phyloP scores from a whole-genome alignment of 2,888 invertebrate species.

The Temnothorax unifasciatus region DNA sequence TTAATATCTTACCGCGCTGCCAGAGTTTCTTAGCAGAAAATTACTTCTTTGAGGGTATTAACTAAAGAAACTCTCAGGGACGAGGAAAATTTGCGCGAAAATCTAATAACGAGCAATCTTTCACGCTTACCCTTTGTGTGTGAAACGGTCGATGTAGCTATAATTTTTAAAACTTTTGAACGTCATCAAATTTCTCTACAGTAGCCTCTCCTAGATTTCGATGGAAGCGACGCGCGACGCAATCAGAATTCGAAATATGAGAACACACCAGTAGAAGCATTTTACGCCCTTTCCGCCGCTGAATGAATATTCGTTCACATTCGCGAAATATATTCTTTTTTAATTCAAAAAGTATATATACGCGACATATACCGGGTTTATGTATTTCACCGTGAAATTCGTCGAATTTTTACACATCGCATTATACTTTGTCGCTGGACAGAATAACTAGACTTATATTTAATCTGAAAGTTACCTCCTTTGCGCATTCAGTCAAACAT shows the following conservation, averaged over 20 bases:
- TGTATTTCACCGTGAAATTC: conserved; percentile 25
- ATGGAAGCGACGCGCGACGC: not conserved
- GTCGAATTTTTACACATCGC: not conserved
- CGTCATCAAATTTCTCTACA: not conserved
- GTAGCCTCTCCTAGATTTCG: not conserved
- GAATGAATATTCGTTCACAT: conserved; percentile 46
- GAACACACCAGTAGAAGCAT: not conserved
- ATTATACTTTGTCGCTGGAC: not conserved
- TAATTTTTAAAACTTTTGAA: conserved; percentile 1
- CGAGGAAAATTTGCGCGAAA: conserved; percentile 10
- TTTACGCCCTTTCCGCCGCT: not conserved
- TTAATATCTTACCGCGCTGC: conserved; percentile 14
- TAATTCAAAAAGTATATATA: conserved; percentile 14
- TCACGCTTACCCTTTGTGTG: not conserved
- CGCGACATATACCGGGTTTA: not conserved
- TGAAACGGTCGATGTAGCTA: conserved; percentile 3
- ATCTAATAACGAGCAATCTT: conserved; percentile 32
- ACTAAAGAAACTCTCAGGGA: conserved; percentile 24
- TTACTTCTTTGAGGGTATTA: conserved; percentile 30
- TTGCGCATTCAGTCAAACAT: not conserved
- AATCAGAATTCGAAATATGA: not conserved
- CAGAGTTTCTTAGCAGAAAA: conserved; percentile 33
- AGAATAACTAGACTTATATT: conserved; percentile 16
- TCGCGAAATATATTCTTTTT: conserved; percentile 12
- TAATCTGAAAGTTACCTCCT: conserved; percentile 19